Conservation (phyloP, 2,797 vertebrate genomes). For the Diglossa cyanea region DNA sequence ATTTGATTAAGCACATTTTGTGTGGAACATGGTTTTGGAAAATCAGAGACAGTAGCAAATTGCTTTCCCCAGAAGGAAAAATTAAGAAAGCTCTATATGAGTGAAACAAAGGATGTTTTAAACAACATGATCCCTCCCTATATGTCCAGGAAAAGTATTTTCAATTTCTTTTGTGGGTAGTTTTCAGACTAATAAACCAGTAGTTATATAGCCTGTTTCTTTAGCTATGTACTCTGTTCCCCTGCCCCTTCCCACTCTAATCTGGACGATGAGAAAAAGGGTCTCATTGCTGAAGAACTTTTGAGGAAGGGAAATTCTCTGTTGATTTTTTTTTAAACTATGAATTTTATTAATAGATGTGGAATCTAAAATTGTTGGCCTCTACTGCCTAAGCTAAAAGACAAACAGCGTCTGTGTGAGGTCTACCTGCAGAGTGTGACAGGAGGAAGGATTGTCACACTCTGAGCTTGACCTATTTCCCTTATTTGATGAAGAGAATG, state of each 20-base stretch:
- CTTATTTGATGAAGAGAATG: neutral
- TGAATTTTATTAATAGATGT: neutral
- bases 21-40: neutral
- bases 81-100: neutral
- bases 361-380: neutral
- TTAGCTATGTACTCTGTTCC: neutral
- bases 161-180: neutral
- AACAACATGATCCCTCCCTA: neutral
- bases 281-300: neutral
- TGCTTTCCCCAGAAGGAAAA: neutral
- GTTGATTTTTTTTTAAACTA: neutral
- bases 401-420: neutral
- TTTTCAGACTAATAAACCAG: neutral
- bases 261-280: neutral
- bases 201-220: neutral
- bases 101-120: neutral
- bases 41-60: neutral
- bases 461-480: neutral
- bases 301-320: neutral
- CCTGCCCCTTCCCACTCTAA: neutral
- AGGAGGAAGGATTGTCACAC: neutral
- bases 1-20: neutral
- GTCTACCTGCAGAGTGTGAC: neutral
- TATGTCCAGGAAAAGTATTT: neutral
- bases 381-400: neutral